These are phyloP conservation scores for Pontoporia blainvillei DNA, from an alignment of 2,113 vertebrate species.

Conservation along the genomic window DNA sequence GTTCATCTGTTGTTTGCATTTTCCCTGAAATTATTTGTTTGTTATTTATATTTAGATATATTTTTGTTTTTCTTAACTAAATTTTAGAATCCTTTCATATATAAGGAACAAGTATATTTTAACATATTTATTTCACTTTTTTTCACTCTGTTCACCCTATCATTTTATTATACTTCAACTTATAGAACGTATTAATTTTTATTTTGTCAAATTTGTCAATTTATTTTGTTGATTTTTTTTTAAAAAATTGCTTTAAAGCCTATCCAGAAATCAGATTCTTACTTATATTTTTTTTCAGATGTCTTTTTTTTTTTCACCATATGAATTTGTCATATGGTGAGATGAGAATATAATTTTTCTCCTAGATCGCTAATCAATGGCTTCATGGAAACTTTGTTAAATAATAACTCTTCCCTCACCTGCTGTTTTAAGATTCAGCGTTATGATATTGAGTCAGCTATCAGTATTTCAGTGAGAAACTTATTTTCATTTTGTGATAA, in stretches of 20 bases:
- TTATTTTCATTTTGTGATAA: not conserved
- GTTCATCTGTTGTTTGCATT: not conserved
- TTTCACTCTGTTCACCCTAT: not conserved
- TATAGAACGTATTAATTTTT: not conserved
- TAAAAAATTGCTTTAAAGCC: not conserved
- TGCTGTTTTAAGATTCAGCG: not conserved
- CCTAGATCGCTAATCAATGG: not conserved
- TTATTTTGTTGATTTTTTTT: not conserved
- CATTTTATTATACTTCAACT: not conserved
- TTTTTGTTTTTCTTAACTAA: not conserved
- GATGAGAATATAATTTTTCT: not conserved
- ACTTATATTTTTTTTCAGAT: not conserved
- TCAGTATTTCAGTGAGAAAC: not conserved
- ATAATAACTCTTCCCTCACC: not conserved
- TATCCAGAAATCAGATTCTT: not conserved
- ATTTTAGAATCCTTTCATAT: not conserved
- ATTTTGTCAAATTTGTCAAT: not conserved
- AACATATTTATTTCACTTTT: not conserved
- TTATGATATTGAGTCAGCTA: not conserved
- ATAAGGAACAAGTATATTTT: not conserved
- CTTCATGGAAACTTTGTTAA: not conserved
- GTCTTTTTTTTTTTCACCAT: not conserved
- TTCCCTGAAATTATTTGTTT: not conserved
- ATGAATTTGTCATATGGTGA: not conserved
- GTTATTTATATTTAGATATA: not conserved